Conservation (phyloP, 2,888 invertebrate genomes). For the Thereva unica region DNA sequence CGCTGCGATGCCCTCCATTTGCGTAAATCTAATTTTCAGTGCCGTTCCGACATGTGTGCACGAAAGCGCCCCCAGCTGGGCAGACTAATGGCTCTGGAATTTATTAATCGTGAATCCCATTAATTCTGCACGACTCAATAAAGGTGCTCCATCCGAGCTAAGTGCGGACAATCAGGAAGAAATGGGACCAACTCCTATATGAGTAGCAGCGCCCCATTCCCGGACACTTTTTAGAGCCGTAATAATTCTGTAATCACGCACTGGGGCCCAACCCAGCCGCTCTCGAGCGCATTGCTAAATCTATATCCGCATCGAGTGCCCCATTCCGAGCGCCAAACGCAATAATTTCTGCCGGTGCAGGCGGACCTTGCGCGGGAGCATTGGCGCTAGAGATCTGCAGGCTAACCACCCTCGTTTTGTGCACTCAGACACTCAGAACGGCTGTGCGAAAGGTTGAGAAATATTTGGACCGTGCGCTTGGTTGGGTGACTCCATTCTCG, state of each 20-base stretch:
- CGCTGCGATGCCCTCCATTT: conserved; percentile 16
- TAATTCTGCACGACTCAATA: conserved; percentile 37
- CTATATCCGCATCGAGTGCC: conserved; percentile 15
- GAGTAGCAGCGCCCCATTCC: neutral
- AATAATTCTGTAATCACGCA: conserved; percentile 30
- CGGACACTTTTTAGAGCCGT: conserved; percentile 24
- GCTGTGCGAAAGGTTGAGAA: conserved; percentile 27
- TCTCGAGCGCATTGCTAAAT: conserved; percentile 5
- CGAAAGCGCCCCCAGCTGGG: conserved; percentile 38
- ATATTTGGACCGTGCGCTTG: conserved; percentile 22
- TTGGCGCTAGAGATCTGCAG: conserved; percentile 1
- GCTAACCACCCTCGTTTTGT: conserved; percentile 2
- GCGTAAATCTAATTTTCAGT: conserved; percentile 26
- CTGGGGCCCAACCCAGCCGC: conserved; percentile 19
- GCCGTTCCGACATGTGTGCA: conserved; percentile 9
- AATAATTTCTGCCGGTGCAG: neutral
- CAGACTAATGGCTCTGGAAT: conserved; percentile 38
- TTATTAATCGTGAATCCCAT: conserved; percentile 40
- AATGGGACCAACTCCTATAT: conserved; percentile 17
- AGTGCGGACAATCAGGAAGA: conserved; percentile 21
- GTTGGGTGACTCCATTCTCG: conserved; percentile 14
- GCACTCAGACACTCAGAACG: neutral
- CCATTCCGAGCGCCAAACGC: conserved; percentile 23
- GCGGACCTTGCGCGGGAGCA: conserved; percentile 18
- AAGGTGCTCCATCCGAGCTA: conserved; percentile 14